A percentile compares a stretch with the other conserved stretches of the same genome.
Conservation (phyloP, 2,888 invertebrate genomes). For the Bellardia pandia region DNA sequence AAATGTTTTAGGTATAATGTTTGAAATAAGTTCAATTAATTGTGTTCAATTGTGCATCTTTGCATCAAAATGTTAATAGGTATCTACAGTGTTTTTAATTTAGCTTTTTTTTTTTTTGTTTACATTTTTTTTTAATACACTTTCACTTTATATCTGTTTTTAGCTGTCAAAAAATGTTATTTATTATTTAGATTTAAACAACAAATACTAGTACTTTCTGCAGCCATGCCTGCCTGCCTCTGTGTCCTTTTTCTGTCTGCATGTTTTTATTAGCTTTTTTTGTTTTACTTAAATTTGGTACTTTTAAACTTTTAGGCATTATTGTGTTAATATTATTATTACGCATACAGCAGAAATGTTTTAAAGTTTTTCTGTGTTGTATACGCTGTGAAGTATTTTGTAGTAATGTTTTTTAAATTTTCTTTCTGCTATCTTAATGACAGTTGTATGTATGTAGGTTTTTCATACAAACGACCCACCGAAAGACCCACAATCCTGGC, state of each 20-base stretch:
- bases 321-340: slow-evolving; percentile 5
- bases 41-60: no score
- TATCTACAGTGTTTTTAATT: neutral
- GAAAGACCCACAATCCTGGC: slow-evolving; percentile 15
- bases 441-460: neutral
- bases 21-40: slow-evolving; percentile 1
- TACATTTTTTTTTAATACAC: slow-evolving; percentile 10
- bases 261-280: neutral
- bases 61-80: no score
- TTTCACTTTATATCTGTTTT: slow-evolving; percentile 5
- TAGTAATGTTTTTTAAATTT: slow-evolving; percentile 3
- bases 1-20: neutral
- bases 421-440: neutral
- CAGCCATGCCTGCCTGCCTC: neutral
- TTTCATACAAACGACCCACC: slow-evolving; percentile 31
- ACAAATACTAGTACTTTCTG: neutral
- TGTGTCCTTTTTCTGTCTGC: neutral
- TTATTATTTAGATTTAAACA: slow-evolving; percentile 10
- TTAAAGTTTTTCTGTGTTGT: neutral
- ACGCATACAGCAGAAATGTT: no score
- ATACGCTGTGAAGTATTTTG: neutral
- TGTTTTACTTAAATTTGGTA: neutral
- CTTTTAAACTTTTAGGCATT: neutral
- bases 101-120: neutral
- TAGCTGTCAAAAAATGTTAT: neutral